Percentiles rank a stretch among this genome's conserved stretches.
Conservation (phyloP, 2,797 vertebrate genomes). For the Ataeniobius toweri region DNA sequence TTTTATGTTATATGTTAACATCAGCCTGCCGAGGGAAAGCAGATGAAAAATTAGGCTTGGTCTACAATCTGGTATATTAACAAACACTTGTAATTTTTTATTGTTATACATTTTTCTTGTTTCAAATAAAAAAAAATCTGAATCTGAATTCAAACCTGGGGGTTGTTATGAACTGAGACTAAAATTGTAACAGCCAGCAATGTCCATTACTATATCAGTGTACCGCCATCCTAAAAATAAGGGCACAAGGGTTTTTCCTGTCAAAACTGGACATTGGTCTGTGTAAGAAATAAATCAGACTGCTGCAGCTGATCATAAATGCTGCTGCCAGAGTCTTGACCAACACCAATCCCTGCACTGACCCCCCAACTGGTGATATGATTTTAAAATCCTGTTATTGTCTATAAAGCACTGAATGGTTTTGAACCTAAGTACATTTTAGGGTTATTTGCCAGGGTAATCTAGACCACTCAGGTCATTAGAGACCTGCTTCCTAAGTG, state of each 20-base stretch:
- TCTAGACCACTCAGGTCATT: background rate
- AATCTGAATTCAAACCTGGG: no score
- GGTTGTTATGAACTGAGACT: no score
- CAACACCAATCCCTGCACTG: background rate
- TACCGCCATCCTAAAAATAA: background rate
- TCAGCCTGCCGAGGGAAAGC: background rate
- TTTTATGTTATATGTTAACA: background rate
- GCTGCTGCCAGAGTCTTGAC: background rate
- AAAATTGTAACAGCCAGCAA: background rate
- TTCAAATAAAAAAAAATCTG: no score
- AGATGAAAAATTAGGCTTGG: background rate
- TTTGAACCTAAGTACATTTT: background rate
- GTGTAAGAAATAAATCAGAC: background rate
- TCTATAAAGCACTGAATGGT: background rate
- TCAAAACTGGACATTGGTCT: background rate
- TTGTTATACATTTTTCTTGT: no score
- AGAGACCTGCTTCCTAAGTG: no score
- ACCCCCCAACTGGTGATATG: background rate
- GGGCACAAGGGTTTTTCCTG: background rate
- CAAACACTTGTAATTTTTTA: background rate
- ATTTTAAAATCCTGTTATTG: background rate
- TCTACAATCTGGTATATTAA: background rate
- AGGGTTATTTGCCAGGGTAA: background rate
- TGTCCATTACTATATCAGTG: background rate
- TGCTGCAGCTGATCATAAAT: background rate